These are phyloP conservation scores for Oreochromis aureus DNA, from an alignment of 2,113 vertebrate genomes.

Conservation along the genomic window DNA sequence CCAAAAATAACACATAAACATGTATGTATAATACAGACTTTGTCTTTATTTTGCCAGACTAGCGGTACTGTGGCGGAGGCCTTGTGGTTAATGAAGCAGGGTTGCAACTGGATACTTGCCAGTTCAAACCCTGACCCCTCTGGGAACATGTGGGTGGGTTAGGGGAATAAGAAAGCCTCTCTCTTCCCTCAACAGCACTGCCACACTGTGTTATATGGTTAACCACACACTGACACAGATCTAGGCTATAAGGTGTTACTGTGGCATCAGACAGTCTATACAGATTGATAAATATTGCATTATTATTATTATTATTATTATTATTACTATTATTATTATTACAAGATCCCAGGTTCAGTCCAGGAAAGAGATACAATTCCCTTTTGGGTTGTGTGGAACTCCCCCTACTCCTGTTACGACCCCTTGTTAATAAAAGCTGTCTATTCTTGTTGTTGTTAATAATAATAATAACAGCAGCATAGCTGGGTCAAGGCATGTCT, in stretches of 20 bases:
- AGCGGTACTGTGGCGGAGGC: conserved; percentile 13
- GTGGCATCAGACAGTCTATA: neutral
- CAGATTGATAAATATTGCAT: neutral
- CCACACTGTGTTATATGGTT: neutral
- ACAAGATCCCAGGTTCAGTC: neutral
- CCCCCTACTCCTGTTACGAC: neutral
- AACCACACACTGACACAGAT: conserved; percentile 33
- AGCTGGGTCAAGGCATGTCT: neutral
- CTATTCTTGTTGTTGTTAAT: neutral
- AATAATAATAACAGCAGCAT: neutral
- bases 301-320: neutral
- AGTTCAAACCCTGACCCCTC: conserved; percentile 42
- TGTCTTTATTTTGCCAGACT: neutral
- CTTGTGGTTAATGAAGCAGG: conserved; percentile 38
- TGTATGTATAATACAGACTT: neutral
- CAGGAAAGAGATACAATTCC: neutral
- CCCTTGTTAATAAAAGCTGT: neutral
- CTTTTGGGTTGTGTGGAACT: neutral
- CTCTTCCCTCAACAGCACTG: conserved; percentile 7
- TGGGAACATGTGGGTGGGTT: conserved; percentile 36
- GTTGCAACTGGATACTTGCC: conserved; percentile 30
- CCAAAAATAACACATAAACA: neutral
- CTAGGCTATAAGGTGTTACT: neutral
- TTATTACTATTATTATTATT: neutral
- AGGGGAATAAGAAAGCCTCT: conserved; percentile 28